These are phyloP conservation scores for Cotesia glomerata DNA, from an alignment of 1,140 invertebrate genomes.

Conservation along the genomic window DNA sequence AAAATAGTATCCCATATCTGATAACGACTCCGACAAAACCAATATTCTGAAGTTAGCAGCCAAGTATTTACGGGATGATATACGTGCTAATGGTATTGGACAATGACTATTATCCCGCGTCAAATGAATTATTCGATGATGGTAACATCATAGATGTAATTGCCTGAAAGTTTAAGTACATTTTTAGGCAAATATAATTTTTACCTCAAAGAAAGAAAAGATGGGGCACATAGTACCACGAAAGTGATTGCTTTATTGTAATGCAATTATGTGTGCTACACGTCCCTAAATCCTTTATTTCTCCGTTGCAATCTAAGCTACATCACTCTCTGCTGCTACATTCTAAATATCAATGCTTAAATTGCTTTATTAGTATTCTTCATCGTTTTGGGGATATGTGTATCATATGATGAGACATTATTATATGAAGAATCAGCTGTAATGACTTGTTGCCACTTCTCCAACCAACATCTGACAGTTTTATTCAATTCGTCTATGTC, in stretches of 20 bases:
- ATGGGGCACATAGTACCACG: slow-evolving; percentile 13
- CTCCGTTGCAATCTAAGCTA: slow-evolving; percentile 30
- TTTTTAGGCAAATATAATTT: slow-evolving; percentile 14
- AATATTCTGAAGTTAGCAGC: background rate
- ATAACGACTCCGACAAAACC: background rate
- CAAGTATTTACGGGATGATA: slow-evolving; percentile 33
- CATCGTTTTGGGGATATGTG: slow-evolving; percentile 33
- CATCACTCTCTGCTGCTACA: slow-evolving; percentile 30
- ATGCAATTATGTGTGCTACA: slow-evolving; percentile 36
- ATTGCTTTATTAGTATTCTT: slow-evolving; percentile 31
- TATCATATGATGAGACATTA: slow-evolving; percentile 31
- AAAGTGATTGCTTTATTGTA: slow-evolving; percentile 23
- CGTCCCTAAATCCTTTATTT: slow-evolving; percentile 38
- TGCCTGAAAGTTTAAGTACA: slow-evolving; percentile 15
- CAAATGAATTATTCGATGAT: slow-evolving; percentile 14
- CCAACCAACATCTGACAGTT: slow-evolving; percentile 12
- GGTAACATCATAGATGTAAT: background rate
- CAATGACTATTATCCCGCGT: slow-evolving; percentile 24
- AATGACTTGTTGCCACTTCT: slow-evolving; percentile 9
- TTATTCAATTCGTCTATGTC: slow-evolving; percentile 36
- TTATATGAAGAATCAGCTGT: slow-evolving; percentile 22
- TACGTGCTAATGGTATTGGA: slow-evolving; percentile 35
- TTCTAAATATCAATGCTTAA: slow-evolving; percentile 32
- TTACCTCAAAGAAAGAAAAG: background rate
- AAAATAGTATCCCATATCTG: background rate